Evolutionary conservation across 2,888 invertebrate species (phyloP).

Genomic region (Blera fallax): DNA sequence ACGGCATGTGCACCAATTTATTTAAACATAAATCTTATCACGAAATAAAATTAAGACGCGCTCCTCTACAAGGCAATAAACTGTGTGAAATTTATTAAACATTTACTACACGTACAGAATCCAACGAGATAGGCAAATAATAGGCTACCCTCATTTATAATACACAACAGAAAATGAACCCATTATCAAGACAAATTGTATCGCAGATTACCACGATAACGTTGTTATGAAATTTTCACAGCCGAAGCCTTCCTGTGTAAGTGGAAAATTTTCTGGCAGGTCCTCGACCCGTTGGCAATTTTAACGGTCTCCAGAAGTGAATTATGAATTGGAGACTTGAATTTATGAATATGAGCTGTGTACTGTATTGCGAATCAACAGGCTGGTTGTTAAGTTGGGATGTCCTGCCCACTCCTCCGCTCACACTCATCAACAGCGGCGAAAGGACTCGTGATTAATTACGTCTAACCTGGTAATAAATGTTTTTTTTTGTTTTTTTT

Average conservation of each 20-base stretch:
- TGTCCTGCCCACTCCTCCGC: neutral
- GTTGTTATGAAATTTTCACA: conserved; percentile 44
- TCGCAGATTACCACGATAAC: conserved; percentile 49
- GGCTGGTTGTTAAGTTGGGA: conserved; percentile 9
- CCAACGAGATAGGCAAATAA: conserved; percentile 18
- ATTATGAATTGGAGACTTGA: conserved; percentile 40
- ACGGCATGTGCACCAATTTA: conserved; percentile 25
- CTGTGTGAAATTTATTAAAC: conserved; percentile 41
- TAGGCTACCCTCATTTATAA: conserved; percentile 20
- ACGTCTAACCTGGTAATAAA: conserved; percentile 14
- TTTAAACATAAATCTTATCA: conserved; percentile 34
- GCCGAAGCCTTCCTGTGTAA: conserved; percentile 5
- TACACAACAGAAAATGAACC: conserved; percentile 32
- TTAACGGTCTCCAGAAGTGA: conserved; percentile 8
- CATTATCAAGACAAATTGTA: conserved; percentile 66
- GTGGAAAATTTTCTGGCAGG: conserved; percentile 9
- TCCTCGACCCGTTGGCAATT: neutral
- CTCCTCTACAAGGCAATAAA: conserved; percentile 4
- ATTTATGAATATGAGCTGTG: conserved; percentile 35
- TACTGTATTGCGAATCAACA: conserved; percentile 17
- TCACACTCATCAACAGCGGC: neutral
- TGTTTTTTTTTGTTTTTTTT: neutral
- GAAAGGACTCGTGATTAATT: conserved; percentile 21
- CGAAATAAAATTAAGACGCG: conserved; percentile 39
- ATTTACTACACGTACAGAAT: conserved; percentile 3